These are phyloP conservation scores for Seira sanloemensis DNA, from an alignment of 2,888 invertebrate genomes.

Conservation along the genomic window DNA sequence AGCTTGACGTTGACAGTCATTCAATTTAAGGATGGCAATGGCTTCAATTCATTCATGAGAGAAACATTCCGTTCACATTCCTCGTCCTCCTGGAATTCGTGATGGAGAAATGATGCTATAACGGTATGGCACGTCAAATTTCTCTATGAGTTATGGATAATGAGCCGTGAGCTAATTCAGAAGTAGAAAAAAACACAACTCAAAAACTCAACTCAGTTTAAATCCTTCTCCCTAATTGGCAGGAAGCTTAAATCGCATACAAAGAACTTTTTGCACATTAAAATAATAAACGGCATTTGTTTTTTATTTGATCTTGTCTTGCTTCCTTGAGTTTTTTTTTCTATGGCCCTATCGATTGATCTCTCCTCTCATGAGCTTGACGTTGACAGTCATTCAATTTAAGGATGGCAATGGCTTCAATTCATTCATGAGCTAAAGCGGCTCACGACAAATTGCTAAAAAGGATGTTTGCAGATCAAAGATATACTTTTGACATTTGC, in stretches of 20 bases:
- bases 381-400: background rate
- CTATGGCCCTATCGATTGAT: no score
- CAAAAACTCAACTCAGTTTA: background rate
- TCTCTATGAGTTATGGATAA: background rate
- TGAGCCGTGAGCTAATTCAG: background rate
- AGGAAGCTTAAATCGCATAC: background rate
- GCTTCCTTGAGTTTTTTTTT: background rate
- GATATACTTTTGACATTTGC: background rate
- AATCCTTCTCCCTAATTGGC: background rate
- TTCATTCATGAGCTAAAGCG: background rate
- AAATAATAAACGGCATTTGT: background rate
- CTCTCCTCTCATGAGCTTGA: background rate
- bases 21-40: background rate
- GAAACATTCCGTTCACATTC: no score
- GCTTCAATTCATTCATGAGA: background rate
- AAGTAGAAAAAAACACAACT: background rate
- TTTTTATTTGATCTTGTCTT: background rate
- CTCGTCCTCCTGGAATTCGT: no score
- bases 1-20: background rate
- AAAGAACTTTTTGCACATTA: background rate
- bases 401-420: background rate
- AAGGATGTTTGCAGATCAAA: background rate
- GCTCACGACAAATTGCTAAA: background rate
- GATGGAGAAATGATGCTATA: no score
- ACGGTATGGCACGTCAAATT: no score